phyloP scores from a whole-genome alignment of 2,888 invertebrate species.

The Leucophora obtusa region DNA sequence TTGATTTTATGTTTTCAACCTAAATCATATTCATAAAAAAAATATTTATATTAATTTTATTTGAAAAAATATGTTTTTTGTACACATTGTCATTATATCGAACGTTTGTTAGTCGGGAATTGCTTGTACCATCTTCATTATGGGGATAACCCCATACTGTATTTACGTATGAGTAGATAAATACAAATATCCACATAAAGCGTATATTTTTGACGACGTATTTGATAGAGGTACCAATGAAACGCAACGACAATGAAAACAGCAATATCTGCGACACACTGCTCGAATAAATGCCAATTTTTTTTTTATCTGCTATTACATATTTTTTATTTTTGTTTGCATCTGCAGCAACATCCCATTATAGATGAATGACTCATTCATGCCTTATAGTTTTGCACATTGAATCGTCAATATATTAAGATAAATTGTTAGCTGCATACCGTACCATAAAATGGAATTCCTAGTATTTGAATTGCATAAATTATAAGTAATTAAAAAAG shows the following conservation, averaged over 20 bases:
- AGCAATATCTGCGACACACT: slow-evolving; percentile 53
- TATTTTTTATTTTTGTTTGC: slow-evolving; percentile 15
- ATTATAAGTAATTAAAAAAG: slow-evolving; percentile 37
- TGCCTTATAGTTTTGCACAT: slow-evolving; percentile 36
- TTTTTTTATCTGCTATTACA: too few relatives aligned
- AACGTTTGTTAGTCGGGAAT: too few relatives aligned
- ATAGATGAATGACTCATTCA: slow-evolving; percentile 55
- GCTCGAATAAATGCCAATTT: slow-evolving; percentile 58
- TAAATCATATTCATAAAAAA: too few relatives aligned
- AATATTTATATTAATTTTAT: too few relatives aligned
- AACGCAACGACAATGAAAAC: slow-evolving; percentile 38
- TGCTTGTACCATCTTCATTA: too few relatives aligned
- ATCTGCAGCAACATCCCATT: slow-evolving; percentile 18
- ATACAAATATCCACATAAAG: too few relatives aligned
- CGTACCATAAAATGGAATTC: not conserved
- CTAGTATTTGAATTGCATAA: slow-evolving; percentile 28
- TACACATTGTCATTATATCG: too few relatives aligned
- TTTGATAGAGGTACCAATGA: slow-evolving; percentile 30
- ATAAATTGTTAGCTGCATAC: slow-evolving; percentile 1
- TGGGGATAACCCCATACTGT: too few relatives aligned
- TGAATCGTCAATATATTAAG: slow-evolving; percentile 25
- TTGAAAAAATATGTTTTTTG: too few relatives aligned
- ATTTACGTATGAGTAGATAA: too few relatives aligned
- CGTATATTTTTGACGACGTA: slow-evolving; percentile 9
- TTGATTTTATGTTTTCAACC: too few relatives aligned